Conservation (phyloP, 2,888 invertebrate species). For the Scelioninae gen. 2 region DNA sequence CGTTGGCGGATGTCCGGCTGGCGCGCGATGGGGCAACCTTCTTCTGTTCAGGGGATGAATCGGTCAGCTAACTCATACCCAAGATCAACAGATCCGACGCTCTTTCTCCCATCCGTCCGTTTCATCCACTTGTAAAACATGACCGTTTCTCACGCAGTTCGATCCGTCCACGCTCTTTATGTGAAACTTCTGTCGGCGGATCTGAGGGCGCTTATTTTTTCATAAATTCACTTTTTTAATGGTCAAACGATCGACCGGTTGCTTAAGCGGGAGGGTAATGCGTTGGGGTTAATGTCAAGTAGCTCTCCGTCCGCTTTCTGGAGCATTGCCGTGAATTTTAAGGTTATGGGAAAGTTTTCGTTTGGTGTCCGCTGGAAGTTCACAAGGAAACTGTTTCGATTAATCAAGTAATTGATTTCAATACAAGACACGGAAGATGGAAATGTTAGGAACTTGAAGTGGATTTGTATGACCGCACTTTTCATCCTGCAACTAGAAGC, state of each 20-base stretch:
- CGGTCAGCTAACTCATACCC: conserved; percentile 51
- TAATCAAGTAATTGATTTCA: too few relatives aligned
- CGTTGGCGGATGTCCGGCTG: conserved; percentile 59
- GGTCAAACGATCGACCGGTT: conserved; percentile 33
- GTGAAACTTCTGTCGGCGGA: conserved; percentile 26
- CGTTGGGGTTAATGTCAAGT: conserved; percentile 27
- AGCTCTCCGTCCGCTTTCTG: background rate
- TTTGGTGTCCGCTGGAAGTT: too few relatives aligned
- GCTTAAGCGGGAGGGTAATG: conserved; percentile 33
- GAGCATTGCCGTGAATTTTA: background rate
- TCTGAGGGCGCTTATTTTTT: conserved; percentile 33
- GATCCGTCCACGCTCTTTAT: conserved; percentile 23
- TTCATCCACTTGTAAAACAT: conserved; percentile 54
- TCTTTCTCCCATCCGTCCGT: conserved; percentile 26
- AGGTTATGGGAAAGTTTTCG: conserved; percentile 2
- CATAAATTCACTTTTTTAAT: conserved; percentile 9
- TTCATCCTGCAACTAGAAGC: too few relatives aligned
- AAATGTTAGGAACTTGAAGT: too few relatives aligned
- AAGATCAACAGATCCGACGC: conserved; percentile 56
- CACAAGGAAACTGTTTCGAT: too few relatives aligned
- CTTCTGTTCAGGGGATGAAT: conserved; percentile 44
- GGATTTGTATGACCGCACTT: too few relatives aligned
- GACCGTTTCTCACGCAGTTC: conserved; percentile 52
- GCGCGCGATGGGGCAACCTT: conserved; percentile 34
- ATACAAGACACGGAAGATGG: too few relatives aligned